Conservation (phyloP, 2,113 vertebrate genomes). For the Opisthocomus hoazin region DNA sequence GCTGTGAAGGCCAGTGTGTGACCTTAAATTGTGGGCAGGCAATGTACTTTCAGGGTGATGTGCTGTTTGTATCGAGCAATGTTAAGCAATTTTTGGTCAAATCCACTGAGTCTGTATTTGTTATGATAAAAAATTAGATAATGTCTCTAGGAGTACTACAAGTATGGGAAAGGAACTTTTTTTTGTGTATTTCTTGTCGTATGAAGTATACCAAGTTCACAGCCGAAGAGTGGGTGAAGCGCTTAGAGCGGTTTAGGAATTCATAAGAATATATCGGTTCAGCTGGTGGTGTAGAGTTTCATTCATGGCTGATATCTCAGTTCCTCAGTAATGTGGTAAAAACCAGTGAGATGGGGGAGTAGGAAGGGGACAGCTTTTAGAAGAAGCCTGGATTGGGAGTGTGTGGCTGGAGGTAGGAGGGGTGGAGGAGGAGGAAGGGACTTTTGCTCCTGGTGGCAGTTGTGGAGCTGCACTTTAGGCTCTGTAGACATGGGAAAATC, state of each 20-base stretch:
- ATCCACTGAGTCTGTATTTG: not conserved
- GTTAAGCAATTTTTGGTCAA: not conserved
- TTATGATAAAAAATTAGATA: not conserved
- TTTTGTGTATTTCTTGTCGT: not conserved
- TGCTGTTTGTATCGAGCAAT: not conserved
- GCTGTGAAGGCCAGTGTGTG: not conserved
- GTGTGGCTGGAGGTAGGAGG: not conserved
- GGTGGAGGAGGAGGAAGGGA: not conserved
- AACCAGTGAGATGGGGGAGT: not conserved
- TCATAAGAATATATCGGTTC: not conserved
- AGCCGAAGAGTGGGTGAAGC: not conserved
- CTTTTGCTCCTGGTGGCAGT: not conserved
- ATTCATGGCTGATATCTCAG: not conserved
- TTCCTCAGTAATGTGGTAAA: not conserved
- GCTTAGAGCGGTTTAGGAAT: not conserved
- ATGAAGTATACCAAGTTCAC: not conserved
- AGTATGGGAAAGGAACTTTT: not conserved
- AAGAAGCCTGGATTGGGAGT: not conserved
- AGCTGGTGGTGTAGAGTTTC: not conserved
- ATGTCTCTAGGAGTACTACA: not conserved
- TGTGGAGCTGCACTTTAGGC: not conserved
- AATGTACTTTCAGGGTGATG: not conserved
- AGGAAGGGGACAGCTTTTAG: not conserved
- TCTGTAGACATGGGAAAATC: not conserved
- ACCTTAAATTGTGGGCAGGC: not conserved